These are phyloP conservation scores for Colius striatus DNA, from an alignment of 2,113 vertebrate species.

Conservation along the genomic window DNA sequence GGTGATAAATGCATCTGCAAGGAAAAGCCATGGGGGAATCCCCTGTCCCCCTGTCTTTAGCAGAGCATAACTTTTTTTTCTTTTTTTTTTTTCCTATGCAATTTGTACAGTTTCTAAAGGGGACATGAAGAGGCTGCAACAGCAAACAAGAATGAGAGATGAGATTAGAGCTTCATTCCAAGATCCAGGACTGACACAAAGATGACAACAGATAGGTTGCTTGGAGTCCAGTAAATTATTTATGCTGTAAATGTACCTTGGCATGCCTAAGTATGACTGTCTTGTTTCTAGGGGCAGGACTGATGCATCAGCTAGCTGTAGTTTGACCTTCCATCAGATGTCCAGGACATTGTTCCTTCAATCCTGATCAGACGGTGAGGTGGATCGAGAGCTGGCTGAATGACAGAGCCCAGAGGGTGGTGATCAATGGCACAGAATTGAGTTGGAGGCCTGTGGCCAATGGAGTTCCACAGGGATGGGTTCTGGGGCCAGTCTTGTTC, in stretches of 20 bases:
- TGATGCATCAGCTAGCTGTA: not conserved
- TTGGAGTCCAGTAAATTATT: not conserved
- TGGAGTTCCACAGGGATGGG: too few relatives aligned
- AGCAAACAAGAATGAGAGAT: not conserved
- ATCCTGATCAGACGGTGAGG: too few relatives aligned
- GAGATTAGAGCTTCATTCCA: not conserved
- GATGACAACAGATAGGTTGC: not conserved
- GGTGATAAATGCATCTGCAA: conserved; percentile 44
- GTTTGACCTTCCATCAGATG: not conserved
- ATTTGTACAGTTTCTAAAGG: not conserved
- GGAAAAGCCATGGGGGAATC: not conserved
- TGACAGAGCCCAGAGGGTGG: too few relatives aligned
- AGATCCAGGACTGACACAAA: not conserved
- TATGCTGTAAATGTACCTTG: not conserved
- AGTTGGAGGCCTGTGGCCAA: too few relatives aligned
- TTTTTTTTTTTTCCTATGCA: too few relatives aligned
- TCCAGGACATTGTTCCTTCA: not conserved
- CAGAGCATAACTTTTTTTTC: not conserved
- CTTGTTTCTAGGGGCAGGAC: not conserved
- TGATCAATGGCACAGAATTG: too few relatives aligned
- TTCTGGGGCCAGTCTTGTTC: too few relatives aligned
- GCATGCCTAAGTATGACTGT: not conserved
- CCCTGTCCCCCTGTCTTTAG: not conserved
- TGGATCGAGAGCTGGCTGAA: too few relatives aligned
- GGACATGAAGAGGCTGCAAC: not conserved